Conservation (phyloP, 1,140 invertebrate genomes). For the Argopecten irradians region DNA sequence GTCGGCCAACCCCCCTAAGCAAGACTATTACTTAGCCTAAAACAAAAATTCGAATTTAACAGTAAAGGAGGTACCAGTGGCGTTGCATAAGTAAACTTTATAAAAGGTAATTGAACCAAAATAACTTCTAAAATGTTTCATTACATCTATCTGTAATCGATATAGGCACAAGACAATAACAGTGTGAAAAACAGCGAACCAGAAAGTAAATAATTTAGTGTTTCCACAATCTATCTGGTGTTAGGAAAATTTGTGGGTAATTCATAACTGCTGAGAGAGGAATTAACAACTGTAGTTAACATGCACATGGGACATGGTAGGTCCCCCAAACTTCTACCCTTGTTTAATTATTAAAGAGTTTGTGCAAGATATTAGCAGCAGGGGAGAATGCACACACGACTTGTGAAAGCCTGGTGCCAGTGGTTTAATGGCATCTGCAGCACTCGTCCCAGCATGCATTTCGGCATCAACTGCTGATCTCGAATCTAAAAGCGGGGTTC, state of each 20-base stretch:
- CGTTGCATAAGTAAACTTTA: background rate
- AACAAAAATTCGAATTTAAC: no score
- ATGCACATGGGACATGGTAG: background rate
- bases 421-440: background rate
- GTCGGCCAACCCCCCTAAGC: no score
- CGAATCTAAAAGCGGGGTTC: background rate
- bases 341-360: constrained; percentile 19
- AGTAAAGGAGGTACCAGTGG: background rate
- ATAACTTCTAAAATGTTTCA: background rate
- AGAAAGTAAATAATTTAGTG: background rate
- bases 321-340: background rate
- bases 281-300: background rate
- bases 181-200: background rate
- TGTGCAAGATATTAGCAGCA: background rate
- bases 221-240: background rate
- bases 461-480: background rate
- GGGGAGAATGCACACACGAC: background rate
- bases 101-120: background rate
- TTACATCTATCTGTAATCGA: background rate
- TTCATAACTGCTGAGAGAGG: no score
- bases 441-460: background rate
- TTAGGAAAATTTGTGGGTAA: background rate
- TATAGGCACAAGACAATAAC: background rate
- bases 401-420: background rate
- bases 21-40: no score